These are phyloP conservation scores for Pristionchus pacificus DNA, from an alignment of 1,140 invertebrate species.

Conservation along the genomic window DNA sequence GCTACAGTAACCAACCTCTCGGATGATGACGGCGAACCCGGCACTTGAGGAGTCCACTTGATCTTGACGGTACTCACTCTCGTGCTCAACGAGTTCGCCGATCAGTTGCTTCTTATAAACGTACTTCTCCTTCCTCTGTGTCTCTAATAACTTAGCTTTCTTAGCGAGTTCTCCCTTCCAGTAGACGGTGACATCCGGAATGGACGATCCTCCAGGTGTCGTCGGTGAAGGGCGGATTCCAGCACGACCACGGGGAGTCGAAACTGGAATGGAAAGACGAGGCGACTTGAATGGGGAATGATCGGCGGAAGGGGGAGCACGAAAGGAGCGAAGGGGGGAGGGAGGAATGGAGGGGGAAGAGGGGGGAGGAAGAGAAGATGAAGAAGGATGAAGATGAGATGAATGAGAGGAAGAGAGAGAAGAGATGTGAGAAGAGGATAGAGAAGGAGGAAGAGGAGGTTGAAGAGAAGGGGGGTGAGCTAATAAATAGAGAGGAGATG, in stretches of 20 bases:
- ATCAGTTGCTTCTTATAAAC: too few relatives aligned
- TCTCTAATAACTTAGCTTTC: too few relatives aligned
- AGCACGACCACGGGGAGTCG: not conserved
- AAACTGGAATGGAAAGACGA: not conserved
- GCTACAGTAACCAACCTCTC: too few relatives aligned
- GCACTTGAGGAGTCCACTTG: too few relatives aligned
- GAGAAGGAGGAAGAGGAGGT: not conserved
- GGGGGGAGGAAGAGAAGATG: not conserved
- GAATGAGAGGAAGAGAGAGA: not conserved
- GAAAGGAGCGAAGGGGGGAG: not conserved
- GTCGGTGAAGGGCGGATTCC: not conserved
- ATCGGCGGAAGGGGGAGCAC: not conserved
- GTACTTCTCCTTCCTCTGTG: too few relatives aligned
- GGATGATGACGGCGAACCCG: too few relatives aligned
- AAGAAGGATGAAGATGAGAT: slow-evolving; percentile 3
- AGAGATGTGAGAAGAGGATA: not conserved
- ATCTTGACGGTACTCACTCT: too few relatives aligned
- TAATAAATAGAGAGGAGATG: not conserved
- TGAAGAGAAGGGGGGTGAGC: not conserved
- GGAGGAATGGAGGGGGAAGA: not conserved
- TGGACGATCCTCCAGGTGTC: too few relatives aligned
- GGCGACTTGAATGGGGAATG: not conserved
- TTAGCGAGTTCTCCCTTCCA: too few relatives aligned
- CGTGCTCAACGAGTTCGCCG: too few relatives aligned
- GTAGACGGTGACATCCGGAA: too few relatives aligned